A percentile compares a stretch with the other conserved stretches of the same genome.
phyloP scores from a whole-genome alignment of 2,888 invertebrate species.

The Allolobophora icterica region DNA sequence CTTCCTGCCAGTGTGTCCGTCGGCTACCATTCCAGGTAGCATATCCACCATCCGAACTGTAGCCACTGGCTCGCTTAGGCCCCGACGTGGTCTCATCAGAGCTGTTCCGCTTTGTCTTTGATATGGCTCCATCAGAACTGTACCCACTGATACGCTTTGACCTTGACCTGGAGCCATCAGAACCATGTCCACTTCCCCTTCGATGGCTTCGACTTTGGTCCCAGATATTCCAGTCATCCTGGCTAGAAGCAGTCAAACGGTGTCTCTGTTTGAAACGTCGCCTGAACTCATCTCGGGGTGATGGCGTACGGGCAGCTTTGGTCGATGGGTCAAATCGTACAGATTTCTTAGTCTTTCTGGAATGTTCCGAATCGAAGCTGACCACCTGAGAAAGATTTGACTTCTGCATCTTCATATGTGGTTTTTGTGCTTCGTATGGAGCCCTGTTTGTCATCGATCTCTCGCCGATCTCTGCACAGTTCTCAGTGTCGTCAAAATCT shows the following conservation, averaged over 20 bases:
- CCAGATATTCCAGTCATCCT: slow-evolving; percentile 20
- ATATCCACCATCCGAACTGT: background rate
- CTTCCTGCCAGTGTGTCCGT: background rate
- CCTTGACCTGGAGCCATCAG: background rate
- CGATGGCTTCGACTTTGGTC: background rate
- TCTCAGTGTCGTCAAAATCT: background rate
- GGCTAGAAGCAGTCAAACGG: background rate
- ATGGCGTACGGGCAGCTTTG: background rate
- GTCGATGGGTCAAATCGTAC: slow-evolving; percentile 20
- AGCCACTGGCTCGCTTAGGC: background rate
- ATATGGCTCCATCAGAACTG: slow-evolving; percentile 6
- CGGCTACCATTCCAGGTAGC: background rate
- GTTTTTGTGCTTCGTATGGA: background rate
- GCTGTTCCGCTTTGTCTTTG: background rate
- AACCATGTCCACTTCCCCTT: background rate
- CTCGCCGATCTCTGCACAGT: background rate
- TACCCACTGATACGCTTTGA: background rate
- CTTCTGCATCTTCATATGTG: background rate
- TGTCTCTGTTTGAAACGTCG: background rate
- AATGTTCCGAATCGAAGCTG: background rate
- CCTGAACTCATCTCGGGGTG: slow-evolving; percentile 14
- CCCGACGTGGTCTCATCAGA: background rate
- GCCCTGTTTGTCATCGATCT: background rate
- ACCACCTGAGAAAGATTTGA: slow-evolving; percentile 9
- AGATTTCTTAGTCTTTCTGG: background rate